Conservation (phyloP, 2,888 invertebrate genomes). For the Mayetiola destructor region DNA sequence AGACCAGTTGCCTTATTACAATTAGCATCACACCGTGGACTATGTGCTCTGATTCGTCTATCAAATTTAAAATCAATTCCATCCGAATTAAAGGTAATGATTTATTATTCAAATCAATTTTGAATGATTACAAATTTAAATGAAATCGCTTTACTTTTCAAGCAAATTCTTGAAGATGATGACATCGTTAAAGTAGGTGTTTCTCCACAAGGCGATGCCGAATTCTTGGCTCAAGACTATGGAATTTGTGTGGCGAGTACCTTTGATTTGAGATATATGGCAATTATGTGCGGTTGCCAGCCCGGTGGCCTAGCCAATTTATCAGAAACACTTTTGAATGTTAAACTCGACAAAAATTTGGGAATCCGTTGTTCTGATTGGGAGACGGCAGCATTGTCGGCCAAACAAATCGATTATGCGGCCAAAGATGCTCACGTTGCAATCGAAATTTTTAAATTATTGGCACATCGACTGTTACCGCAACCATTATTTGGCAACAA, state of each 20-base stretch:
- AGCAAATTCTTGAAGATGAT: conserved; percentile 46
- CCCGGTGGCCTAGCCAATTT: conserved; percentile 49
- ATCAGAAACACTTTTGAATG: conserved; percentile 43
- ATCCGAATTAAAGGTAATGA: conserved; percentile 41
- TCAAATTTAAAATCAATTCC: conserved; percentile 46
- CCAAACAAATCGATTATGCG: conserved; percentile 55
- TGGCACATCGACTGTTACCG: conserved; percentile 23
- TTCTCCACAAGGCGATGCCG: conserved; percentile 52
- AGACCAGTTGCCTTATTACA: conserved; percentile 56
- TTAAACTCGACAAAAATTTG: conserved; percentile 53
- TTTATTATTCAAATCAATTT: not conserved
- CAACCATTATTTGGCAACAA: not conserved
- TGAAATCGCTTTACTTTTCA: conserved; percentile 18
- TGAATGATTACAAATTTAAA: not conserved
- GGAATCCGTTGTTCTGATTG: conserved; percentile 58
- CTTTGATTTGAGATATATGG: conserved; percentile 54
- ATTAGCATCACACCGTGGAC: conserved; percentile 51
- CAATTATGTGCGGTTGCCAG: conserved; percentile 33
- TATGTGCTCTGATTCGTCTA: conserved; percentile 55
- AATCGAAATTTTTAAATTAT: conserved; percentile 48
- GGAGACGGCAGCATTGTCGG: conserved; percentile 46
- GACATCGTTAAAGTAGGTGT: conserved; percentile 64
- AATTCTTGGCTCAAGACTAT: conserved; percentile 49
- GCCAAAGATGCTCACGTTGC: conserved; percentile 61
- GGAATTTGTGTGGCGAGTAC: conserved; percentile 43